Evolutionary conservation across 2,113 vertebrate species (phyloP).

Genomic region (Oncorhynchus clarkii): DNA sequence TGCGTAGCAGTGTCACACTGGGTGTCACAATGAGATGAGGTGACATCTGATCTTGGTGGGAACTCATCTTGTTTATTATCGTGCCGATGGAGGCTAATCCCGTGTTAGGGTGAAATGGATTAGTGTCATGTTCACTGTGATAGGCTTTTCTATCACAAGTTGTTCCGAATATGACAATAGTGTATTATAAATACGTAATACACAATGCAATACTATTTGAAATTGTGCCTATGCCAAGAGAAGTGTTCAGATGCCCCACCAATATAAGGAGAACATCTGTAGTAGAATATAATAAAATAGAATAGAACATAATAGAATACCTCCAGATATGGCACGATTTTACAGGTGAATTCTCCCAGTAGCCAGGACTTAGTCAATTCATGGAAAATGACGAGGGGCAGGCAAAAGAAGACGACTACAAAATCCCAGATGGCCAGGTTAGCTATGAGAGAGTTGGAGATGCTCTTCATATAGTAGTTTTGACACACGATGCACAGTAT

Average conservation of each 20-base stretch:
- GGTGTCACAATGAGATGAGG: neutral
- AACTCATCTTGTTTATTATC: neutral
- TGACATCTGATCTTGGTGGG: neutral
- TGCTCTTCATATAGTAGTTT: conserved; percentile 99
- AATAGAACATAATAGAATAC: conserved; percentile 64
- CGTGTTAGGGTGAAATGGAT: neutral
- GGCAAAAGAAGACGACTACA: conserved; percentile 90
- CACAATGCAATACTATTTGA: neutral
- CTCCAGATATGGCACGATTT: conserved; percentile 95
- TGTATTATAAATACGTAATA: neutral
- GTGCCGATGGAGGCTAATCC: neutral
- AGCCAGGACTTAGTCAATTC: conserved; percentile 96
- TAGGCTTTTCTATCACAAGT: neutral
- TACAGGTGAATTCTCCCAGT: conserved; percentile 94
- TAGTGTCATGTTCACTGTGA: neutral
- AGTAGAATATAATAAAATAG: neutral
- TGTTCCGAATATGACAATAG: neutral
- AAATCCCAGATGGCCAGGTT: conserved; percentile 98
- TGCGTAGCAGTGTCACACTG: too few species aligned
- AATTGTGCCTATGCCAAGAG: neutral
- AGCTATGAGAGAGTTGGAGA: conserved; percentile 95
- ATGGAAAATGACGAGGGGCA: conserved; percentile 94
- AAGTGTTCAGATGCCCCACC: neutral
- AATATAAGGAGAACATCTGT: neutral
- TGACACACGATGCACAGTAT: conserved; percentile 98